Evolutionary conservation across 2,113 vertebrate species (phyloP).

Genomic region (Leptobrachium leishanense): DNA sequence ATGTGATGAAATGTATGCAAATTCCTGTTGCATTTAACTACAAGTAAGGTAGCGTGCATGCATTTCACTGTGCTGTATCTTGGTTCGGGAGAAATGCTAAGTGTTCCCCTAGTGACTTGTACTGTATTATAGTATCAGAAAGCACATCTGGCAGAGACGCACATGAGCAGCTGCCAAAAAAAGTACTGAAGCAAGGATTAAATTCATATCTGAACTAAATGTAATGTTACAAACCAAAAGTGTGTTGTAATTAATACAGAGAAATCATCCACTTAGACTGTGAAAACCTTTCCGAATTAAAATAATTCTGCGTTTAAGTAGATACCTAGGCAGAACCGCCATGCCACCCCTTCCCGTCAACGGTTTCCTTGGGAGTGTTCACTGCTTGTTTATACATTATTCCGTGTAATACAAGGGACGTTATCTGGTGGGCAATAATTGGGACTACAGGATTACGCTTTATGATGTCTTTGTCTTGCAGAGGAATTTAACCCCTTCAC

Average conservation of each 20-base stretch:
- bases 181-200: slow-evolving; percentile 35
- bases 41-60: slow-evolving; percentile 1
- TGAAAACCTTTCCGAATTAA: too few species aligned
- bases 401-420: too few species aligned
- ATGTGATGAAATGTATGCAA: not conserved
- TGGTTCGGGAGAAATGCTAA: slow-evolving; percentile 18
- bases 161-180: slow-evolving; percentile 32
- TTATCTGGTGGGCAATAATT: too few species aligned
- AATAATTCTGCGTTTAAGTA: too few species aligned
- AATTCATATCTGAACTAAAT: slow-evolving; percentile 6
- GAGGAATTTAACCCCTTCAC: too few species aligned
- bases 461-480: too few species aligned
- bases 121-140: slow-evolving; percentile 22
- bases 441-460: too few species aligned
- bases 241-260: not conserved
- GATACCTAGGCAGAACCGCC: too few species aligned
- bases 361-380: too few species aligned
- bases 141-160: slow-evolving; percentile 32
- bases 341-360: too few species aligned
- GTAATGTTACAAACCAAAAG: not conserved
- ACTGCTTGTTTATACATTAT: too few species aligned
- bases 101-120: slow-evolving; percentile 27
- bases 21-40: not conserved
- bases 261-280: too few species aligned
- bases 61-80: slow-evolving; percentile 16